Conservation (phyloP, 2,888 invertebrate species). For the Dicyrtoma fusca region DNA sequence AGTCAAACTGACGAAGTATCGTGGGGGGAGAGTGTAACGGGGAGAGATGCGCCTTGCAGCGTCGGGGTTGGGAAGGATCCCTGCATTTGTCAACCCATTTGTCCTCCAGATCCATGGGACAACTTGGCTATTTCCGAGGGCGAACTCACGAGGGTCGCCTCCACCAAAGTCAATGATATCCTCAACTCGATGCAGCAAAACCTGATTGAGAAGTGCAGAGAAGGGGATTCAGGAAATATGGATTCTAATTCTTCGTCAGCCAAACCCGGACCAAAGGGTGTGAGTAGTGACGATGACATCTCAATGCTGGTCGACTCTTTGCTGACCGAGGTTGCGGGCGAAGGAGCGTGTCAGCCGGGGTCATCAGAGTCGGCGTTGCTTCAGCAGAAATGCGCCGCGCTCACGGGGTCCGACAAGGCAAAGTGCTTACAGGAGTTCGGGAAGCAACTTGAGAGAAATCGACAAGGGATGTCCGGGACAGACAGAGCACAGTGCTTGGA, state of each 20-base stretch:
- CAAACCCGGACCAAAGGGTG: no score
- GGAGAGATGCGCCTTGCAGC: not conserved
- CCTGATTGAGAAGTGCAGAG: constrained; percentile 14
- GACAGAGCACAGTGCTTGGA: not conserved
- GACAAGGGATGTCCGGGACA: not conserved
- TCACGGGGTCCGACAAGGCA: not conserved
- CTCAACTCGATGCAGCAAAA: constrained; percentile 2
- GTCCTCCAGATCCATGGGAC: constrained; percentile 20
- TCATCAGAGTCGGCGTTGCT: no score
- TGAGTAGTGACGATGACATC: not conserved
- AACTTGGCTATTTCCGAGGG: not conserved
- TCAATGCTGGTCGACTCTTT: not conserved
- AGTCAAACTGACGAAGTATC: not conserved
- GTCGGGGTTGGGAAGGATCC: not conserved
- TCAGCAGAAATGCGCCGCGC: not conserved
- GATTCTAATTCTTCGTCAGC: no score
- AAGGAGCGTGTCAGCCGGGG: no score
- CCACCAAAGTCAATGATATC: constrained; percentile 6
- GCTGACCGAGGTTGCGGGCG: no score
- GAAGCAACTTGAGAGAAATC: not conserved
- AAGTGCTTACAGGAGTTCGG: not conserved
- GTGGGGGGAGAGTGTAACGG: not conserved
- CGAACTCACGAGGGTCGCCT: constrained; percentile 8
- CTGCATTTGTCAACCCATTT: not conserved
- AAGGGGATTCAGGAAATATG: not conserved